Base-by-base conservation (phyloP, 2,113 vertebrate genomes). In the Eidolon helvum region DNA sequence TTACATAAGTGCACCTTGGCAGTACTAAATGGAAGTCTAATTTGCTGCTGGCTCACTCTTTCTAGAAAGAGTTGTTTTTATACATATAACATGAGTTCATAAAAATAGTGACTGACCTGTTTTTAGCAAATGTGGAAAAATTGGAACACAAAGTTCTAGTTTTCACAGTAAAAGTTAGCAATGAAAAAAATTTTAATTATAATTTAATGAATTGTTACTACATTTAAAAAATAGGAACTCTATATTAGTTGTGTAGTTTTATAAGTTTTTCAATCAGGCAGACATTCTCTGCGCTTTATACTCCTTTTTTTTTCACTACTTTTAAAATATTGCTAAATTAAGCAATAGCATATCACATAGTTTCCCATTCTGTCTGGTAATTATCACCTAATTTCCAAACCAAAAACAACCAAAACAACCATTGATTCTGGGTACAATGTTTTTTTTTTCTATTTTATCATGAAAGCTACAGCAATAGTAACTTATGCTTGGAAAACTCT, bases 381-480 rank as follows among this genome's bases (percentile, higher is more conserved):
- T 61, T 48, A 59, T 48, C 11, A 48, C 22, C 87, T 50, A 77
- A 50, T 26, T 78, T 69, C 22, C 38, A 69, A 69, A 79, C 53
- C 40, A 69, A n/a, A 79, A 65, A n/a, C 11, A 50, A 38, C 4
- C 45, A 11, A 50, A 33, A 3, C 33, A 61, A n/a, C 15, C 12
- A 87, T 28, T 57, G 33, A 55, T 15, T 72, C n/a, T 87, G 84
- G 18, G 40, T 48, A 7, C 14, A 71, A 43, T 80, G 43, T 74
- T 50, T 74, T 50, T 50, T 74, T 50, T 50, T 78, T 94, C 77
- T 26, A 66, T 97, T 95, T 96, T 85, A 57, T 91, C 69, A 91
- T 28, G 35, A 96, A 38, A 97, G 83, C 7, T 57, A n/a, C 65
- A 93, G 50, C 4, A 43, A 40, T 22, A 0, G 3, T 57, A 6